Conservation (phyloP, 2,797 vertebrate genomes). For the Phaenicophaeus curvirostris region DNA sequence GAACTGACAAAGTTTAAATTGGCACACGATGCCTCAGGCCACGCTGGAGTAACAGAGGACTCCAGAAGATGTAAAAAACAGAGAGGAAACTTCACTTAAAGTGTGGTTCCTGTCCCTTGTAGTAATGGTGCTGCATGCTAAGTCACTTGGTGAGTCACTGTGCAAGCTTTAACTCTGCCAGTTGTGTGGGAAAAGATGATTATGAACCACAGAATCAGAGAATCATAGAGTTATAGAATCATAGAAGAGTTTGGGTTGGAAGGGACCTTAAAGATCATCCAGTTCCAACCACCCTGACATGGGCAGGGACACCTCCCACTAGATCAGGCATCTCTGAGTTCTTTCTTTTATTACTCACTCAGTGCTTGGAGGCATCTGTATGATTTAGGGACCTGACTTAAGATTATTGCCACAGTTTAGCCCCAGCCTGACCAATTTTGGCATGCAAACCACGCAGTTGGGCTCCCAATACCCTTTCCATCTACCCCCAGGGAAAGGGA, state of each 20-base stretch:
- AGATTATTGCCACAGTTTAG: not conserved
- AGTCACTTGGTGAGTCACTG: rapidly evolving
- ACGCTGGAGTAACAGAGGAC: rapidly evolving
- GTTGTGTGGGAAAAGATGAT: not conserved
- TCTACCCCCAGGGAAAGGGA: no score
- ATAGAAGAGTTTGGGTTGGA: no score
- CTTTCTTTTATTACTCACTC: not conserved
- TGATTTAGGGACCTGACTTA: not conserved
- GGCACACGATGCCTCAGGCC: not conserved
- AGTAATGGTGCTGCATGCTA: not conserved
- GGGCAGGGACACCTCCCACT: no score
- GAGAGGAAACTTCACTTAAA: not conserved
- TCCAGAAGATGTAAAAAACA: not conserved
- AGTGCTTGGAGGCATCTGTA: not conserved
- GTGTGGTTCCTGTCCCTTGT: not conserved
- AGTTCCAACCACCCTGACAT: no score
- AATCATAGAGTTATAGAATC: no score
- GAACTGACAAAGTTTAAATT: not conserved
- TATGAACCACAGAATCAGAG: no score
- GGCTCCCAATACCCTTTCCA: no score
- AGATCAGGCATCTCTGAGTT: no score
- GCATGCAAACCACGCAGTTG: no score
- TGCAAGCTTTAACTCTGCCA: not conserved
- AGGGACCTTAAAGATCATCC: no score
- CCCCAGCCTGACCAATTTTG: no score